A percentile compares a stretch with the other conserved stretches of the same genome.
phyloP scores from a whole-genome alignment of 1,140 invertebrate genomes.

The Drosophila micromelanica region DNA sequence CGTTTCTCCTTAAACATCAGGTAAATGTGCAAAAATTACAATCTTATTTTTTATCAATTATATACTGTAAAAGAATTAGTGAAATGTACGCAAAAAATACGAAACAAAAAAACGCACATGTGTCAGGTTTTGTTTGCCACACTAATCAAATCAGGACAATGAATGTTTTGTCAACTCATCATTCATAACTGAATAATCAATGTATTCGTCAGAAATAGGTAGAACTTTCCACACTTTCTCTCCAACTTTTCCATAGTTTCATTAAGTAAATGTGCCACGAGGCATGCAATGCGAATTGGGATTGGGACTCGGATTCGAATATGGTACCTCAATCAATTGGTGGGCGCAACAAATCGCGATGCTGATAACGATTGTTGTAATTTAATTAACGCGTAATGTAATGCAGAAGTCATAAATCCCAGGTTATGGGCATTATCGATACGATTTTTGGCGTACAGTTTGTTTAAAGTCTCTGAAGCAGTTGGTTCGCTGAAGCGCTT shows the following conservation, averaged over 20 bases:
- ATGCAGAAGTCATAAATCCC: neutral
- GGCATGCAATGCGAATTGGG: conserved; percentile 33
- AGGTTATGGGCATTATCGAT: neutral
- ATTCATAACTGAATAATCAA: conserved; percentile 19
- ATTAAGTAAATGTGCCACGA: conserved; percentile 50
- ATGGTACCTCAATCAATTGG: neutral
- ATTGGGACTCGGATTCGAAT: neutral
- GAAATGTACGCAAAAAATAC: neutral
- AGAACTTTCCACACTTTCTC: neutral
- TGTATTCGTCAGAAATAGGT: conserved; percentile 5
- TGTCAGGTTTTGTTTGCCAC: conserved; percentile 39
- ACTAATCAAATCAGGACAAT: conserved; percentile 50
- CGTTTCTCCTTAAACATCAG: conserved; percentile 13
- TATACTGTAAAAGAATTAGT: neutral
- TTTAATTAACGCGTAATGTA: conserved; percentile 42
- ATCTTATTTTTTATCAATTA: neutral
- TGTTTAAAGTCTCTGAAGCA: conserved; percentile 2
- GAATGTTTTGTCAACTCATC: conserved; percentile 63
- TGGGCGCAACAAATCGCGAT: conserved; percentile 1
- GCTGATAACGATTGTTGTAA: conserved; percentile 40
- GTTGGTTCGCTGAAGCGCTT: conserved; percentile 7
- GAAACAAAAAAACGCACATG: neutral
- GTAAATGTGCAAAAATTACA: conserved; percentile 4
- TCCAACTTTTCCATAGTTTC: conserved; percentile 23
- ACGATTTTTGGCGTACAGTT: conserved; percentile 33